A percentile compares a stretch with the other conserved stretches of the same genome.
Conservation (phyloP, 2,888 invertebrate species). For the Gryllus longicercus region DNA sequence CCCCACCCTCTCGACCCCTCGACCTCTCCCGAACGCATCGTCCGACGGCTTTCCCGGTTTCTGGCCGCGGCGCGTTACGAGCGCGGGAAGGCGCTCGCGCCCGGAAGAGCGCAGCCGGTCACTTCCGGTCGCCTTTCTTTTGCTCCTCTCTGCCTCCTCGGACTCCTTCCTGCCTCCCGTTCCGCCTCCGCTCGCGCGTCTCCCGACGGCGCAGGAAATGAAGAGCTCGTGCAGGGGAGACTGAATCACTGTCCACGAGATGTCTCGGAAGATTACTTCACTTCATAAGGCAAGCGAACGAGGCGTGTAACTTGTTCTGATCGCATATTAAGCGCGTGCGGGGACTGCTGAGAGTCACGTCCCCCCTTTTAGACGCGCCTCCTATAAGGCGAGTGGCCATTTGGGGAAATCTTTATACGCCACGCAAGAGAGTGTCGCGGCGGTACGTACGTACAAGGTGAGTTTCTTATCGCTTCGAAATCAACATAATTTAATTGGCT, state of each 20-base stretch:
- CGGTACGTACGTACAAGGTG: background rate
- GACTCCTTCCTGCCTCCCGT: too few relatives aligned
- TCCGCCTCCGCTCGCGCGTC: background rate
- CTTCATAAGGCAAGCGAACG: background rate
- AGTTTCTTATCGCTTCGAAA: background rate
- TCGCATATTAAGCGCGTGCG: background rate
- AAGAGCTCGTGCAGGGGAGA: background rate
- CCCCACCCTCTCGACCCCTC: too few relatives aligned
- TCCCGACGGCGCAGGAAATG: background rate
- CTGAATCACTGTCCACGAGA: background rate
- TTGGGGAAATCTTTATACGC: background rate
- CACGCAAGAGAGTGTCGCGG: background rate
- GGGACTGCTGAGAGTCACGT: background rate
- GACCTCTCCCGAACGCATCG: too few relatives aligned
- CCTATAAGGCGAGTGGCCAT: background rate
- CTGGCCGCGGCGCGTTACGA: too few relatives aligned
- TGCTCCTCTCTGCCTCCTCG: too few relatives aligned
- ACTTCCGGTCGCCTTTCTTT: too few relatives aligned
- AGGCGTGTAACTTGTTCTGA: background rate
- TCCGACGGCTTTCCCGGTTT: too few relatives aligned
- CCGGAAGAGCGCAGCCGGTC: too few relatives aligned
- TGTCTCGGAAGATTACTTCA: background rate
- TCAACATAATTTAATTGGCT: slow-evolving; percentile 17
- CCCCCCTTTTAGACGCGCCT: background rate
- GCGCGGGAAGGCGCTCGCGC: too few relatives aligned